Conservation (phyloP, 2,113 vertebrate species). For the Mystacornis crossleyi region DNA sequence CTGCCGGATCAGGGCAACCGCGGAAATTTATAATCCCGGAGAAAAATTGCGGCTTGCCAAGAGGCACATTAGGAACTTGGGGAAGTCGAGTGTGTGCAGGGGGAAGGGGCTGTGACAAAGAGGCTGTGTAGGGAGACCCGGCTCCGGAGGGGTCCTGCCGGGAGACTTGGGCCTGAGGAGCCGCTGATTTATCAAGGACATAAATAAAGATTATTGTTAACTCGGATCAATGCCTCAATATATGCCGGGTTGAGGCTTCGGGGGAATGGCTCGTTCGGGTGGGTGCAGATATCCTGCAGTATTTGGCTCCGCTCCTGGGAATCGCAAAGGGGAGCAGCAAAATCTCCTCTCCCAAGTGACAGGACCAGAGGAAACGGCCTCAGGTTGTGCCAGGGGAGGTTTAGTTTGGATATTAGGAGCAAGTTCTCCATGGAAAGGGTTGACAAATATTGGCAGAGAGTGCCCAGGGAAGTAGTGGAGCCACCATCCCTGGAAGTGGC, state of each 20-base stretch:
- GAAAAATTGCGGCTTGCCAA: constrained; percentile 60
- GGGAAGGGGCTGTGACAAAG: constrained; percentile 6
- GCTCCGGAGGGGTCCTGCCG: background rate
- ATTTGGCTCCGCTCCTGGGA: accelerated
- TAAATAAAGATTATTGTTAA: constrained; percentile 64
- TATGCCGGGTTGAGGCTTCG: background rate
- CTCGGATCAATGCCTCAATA: background rate
- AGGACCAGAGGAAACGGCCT: accelerated
- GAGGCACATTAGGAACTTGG: constrained; percentile 48
- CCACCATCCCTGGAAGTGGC: background rate
- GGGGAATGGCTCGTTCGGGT: background rate
- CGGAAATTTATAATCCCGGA: constrained; percentile 69
- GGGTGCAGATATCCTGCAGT: background rate
- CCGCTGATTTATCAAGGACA: background rate
- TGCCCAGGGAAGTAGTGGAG: background rate
- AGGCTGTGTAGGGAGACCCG: background rate
- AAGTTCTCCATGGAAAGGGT: background rate
- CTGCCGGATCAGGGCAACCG: constrained; percentile 57
- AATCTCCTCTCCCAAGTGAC: background rate
- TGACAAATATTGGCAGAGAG: background rate
- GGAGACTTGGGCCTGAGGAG: background rate
- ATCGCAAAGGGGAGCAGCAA: background rate
- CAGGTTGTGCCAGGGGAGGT: background rate
- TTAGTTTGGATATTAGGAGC: background rate
- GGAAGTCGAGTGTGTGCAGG: background rate